Conservation (phyloP, 2,113 vertebrate species). For the Alligator sinensis region DNA sequence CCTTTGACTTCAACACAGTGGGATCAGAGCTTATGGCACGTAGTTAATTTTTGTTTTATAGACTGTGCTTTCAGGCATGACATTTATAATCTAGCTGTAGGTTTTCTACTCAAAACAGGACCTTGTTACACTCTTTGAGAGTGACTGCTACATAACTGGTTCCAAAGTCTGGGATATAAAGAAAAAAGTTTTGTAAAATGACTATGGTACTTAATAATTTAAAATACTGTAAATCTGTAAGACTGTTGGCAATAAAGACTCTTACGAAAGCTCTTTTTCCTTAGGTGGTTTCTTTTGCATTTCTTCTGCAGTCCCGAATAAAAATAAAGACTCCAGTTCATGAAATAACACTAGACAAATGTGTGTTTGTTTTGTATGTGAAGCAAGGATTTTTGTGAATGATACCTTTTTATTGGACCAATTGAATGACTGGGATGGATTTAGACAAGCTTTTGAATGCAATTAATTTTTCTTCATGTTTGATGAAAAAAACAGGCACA, state of each 20-base stretch:
- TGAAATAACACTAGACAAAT: not conserved
- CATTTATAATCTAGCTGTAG: slow-evolving; percentile 60
- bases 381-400: no score
- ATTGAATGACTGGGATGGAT: no score
- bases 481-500: no score
- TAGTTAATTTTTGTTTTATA: not conserved
- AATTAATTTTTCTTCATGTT: no score
- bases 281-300: not conserved
- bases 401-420: no score
- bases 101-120: slow-evolving; percentile 62
- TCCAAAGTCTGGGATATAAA: slow-evolving; percentile 77
- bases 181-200: slow-evolving; percentile 75
- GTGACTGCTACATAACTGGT: not conserved
- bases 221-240: slow-evolving; percentile 78
- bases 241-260: slow-evolving; percentile 86
- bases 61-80: slow-evolving; percentile 56
- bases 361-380: not conserved
- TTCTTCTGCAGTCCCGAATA: not conserved
- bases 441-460: no score
- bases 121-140: slow-evolving; percentile 14
- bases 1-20: fast-evolving
- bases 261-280: slow-evolving; percentile 51
- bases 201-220: slow-evolving; percentile 77
- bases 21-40: not conserved
- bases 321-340: slow-evolving; percentile 5